phyloP scores from a whole-genome alignment of 1,140 invertebrate species.

The Hormaphis cornu region DNA sequence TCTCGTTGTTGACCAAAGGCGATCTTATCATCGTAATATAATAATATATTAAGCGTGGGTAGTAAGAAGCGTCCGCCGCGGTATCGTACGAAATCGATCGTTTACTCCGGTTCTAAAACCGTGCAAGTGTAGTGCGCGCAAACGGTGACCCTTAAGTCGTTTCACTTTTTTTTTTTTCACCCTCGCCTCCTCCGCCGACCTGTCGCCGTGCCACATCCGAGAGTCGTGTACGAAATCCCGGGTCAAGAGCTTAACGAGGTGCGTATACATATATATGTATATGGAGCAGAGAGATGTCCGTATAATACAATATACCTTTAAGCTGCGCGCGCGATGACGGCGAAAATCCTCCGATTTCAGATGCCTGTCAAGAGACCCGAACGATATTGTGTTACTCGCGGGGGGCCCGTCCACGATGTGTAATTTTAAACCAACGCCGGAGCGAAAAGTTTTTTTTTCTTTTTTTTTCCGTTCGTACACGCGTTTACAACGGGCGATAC shows the following conservation, averaged over 20 bases:
- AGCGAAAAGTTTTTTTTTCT: not conserved
- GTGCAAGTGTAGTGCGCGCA: conserved; percentile 2
- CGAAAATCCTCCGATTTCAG: conserved; percentile 28
- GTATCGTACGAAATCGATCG: conserved; percentile 22
- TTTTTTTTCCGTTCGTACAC: too few relatives aligned
- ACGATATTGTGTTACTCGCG: conserved; percentile 24
- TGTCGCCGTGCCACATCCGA: not conserved
- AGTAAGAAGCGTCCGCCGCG: not conserved
- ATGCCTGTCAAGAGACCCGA: conserved; percentile 29
- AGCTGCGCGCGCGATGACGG: not conserved
- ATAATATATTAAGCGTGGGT: not conserved
- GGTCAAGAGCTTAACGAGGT: conserved; percentile 31
- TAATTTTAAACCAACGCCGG: conserved; percentile 7
- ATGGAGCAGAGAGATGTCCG: too few relatives aligned
- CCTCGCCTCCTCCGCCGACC: not conserved
- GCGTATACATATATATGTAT: too few relatives aligned
- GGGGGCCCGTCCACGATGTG: not conserved
- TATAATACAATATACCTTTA: too few relatives aligned
- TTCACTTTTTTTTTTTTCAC: not conserved
- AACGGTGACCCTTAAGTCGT: conserved; percentile 4
- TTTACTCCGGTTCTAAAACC: conserved; percentile 11
- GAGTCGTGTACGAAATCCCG: conserved; percentile 17
- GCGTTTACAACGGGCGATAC: not conserved
- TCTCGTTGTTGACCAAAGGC: too few relatives aligned
- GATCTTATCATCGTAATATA: too few relatives aligned